Base-by-base conservation (phyloP, 2,888 invertebrate genomes). In the Andrena praecox region DNA sequence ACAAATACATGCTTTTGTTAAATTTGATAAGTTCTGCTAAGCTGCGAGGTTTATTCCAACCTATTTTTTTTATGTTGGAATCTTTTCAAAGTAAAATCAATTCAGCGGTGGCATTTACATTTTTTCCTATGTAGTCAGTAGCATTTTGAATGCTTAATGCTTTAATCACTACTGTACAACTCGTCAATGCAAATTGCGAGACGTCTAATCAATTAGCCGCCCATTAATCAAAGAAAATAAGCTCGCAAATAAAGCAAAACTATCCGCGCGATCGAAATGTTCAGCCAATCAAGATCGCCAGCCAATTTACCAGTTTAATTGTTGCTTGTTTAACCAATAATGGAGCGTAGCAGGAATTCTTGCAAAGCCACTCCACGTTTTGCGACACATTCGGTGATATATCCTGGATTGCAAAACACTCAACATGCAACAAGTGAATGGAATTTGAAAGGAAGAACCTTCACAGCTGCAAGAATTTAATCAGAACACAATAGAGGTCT, bases 261-360 rank as follows among this genome's bases (percentile, higher is more conserved):
- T 12, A 12, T 66, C 31, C 24, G 48, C 42, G 10, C 6, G 54
- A 66, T 29, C 52, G 7, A 67, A 71, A 67, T 42, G 71, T 62
- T 76, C 24, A 50, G 31, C 59, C 69, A 73, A 73, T 70, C 35
- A 68, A 68, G 63, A 54, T 59, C 29, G 64, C 20, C 16, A 27
- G 29, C 42, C 63, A 52, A 68, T 72, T 77, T 27, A 33, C 10
- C 56, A 16, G 63, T 48, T 69, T 64, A 73, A 69, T 42, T 63
- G 59, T n/a, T 29, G 62, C 16, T 68, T 31, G 31, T 80, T 70
- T 35, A 20, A 12, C 8, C 48, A 33, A 10, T 33, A 59, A 29
- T 35, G 10, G 29, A 35, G 7, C 48, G 60, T 12, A 24, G 67
- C 27, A 35, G 7, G 1, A n/a, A 60, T 48, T 42, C 29, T 8